Base-by-base conservation (phyloP, 2,113 vertebrate genomes). In the Pterophyllum scalare region DNA sequence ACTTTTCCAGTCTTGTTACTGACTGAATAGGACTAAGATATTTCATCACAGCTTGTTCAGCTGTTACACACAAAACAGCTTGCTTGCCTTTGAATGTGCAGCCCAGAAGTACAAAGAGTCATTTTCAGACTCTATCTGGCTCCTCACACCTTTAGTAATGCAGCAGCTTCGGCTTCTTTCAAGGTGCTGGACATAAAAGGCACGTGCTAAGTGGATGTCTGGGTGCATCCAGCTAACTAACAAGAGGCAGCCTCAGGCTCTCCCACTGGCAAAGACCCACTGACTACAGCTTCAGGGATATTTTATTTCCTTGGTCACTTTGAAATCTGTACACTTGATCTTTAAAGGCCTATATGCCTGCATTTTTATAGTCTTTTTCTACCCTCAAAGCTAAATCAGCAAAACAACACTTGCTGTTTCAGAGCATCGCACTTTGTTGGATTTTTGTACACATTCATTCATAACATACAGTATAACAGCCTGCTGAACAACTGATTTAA, bases 191-290 rank as follows among this genome's bases (percentile, higher is more conserved):
- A 83, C 81, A 79, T 57, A 88, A 85, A 58, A 80, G 54, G 35
- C 12, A n/a, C 78, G 80, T 79, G 80, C 57, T 82, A 76, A 84
- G 65, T 86, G 80, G 82, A 80, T 46, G n/a, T 35, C 80, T 67
- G 60, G 76, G 19, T 64, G 35, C 81, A 70, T 80, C 60, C 59
- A 81, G 76, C 33, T 2, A 17, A 65, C 74, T 76, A 85, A 89
- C 65, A 85, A 64, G 75, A 75, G 43, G 64, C 80, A 64, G 75
- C 59, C 35, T 38, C 52, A 43, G 67, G 67, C 72, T 85, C 31
- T 86, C 76, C 65, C 5, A 22, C 58, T 28, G 43, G 49, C 82
- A 84, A 76, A 86, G 40, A 80, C 20, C 58, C 61, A 61, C 59
- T 15, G 5, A 81, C 31, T 72, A n/a, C 52, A 72, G 65, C 60